Percentiles rank a stretch among this genome's conserved stretches.
Evolutionary conservation across 2,888 invertebrate species (phyloP).

Genomic region (Isotomurus palustris): DNA sequence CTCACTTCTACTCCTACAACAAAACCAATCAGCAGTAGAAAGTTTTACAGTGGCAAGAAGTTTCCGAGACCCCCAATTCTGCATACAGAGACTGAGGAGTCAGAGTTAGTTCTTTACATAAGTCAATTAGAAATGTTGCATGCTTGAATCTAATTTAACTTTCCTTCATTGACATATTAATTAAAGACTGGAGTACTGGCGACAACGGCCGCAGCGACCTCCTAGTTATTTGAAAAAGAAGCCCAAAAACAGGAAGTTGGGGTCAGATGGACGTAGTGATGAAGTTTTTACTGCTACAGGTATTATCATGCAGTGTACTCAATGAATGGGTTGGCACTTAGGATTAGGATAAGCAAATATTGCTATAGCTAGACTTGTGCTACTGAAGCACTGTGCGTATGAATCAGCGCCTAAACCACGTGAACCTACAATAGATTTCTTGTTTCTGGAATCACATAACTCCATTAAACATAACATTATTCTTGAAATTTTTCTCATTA

Average conservation of each 20-base stretch:
- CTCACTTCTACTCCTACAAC: not conserved
- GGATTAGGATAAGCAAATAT: no score
- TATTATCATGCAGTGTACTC: conserved; percentile 3
- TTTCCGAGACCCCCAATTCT: conserved; percentile 21
- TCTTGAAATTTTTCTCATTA: no score
- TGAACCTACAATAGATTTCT: no score
- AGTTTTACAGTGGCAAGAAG: conserved; percentile 20
- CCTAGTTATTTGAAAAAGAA: conserved; percentile 37
- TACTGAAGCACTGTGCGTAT: no score
- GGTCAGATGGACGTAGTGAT: conserved; percentile 36
- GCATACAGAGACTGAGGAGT: conserved; percentile 45
- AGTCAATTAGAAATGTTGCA: not conserved
- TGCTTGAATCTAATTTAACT: not conserved
- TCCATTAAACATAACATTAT: no score
- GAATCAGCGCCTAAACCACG: no score
- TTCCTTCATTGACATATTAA: not conserved
- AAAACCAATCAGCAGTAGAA: not conserved
- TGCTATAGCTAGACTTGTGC: no score
- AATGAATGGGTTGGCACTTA: no score
- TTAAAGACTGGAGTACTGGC: conserved; percentile 40
- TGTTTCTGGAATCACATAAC: no score
- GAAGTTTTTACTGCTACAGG: conserved; percentile 34
- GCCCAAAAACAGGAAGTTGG: conserved; percentile 21
- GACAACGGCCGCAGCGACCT: conserved; percentile 37
- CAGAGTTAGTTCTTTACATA: conserved; percentile 34